phyloP scores from a whole-genome alignment of 1,140 invertebrate genomes.

The Rhopalosiphum maidis region DNA sequence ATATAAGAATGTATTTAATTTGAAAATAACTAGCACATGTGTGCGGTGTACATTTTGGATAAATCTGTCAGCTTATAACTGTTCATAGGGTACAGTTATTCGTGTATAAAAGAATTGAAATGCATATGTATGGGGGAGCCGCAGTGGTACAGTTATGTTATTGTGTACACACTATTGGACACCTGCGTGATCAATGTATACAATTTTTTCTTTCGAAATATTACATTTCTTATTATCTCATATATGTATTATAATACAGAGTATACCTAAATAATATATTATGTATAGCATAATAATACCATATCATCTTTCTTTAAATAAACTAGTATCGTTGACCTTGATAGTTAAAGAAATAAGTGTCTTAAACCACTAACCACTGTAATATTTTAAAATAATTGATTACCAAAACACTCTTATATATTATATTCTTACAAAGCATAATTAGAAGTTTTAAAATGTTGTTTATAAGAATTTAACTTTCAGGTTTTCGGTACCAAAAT shows the following conservation, averaged over 20 bases:
- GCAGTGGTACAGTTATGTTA: constrained; percentile 33
- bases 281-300: neutral
- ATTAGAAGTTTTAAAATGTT: neutral
- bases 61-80: neutral
- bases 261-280: neutral
- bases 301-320: neutral
- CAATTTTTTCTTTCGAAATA: neutral
- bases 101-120: neutral
- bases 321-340: neutral
- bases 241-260: neutral
- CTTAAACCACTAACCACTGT: neutral
- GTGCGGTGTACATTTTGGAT: neutral
- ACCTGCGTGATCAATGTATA: neutral
- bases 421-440: neutral
- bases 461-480: neutral
- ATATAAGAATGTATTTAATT: neutral
- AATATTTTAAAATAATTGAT: neutral
- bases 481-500: neutral
- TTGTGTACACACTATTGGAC: constrained; percentile 16
- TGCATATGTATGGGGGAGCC: neutral
- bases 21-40: neutral
- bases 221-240: neutral
- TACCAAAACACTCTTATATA: neutral
- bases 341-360: neutral
- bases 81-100: constrained; percentile 36